Base-by-base conservation (phyloP, 2,888 invertebrate genomes). In the Ophraella communa region DNA sequence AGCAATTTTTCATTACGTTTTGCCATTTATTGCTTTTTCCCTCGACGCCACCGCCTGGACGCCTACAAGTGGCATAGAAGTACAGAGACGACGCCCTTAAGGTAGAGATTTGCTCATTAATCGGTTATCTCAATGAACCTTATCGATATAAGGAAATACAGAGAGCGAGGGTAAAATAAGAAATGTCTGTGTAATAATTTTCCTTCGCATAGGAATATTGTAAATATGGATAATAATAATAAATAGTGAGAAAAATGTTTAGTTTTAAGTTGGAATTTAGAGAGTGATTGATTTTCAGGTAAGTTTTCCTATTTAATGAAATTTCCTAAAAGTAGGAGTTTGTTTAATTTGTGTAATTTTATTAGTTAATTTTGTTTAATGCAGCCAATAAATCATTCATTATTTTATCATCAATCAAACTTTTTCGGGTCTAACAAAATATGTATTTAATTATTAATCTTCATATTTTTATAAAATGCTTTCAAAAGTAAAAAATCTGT, bases 41-140 rank as follows among this genome's bases (percentile, higher is more conserved):
- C 24, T 39, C 60, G 56, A 44, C 33, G 39, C 20, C 20, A 35
- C 8, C 49, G n/a, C 53, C 42, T 35, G 52, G 67, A 65, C 63
- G 67, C 60, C 53, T 52, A 42, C 53, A 56, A 44, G 17, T 39
- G 57, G n/a, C n/a, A 62, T 5, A 17, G 5, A 7, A 14, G 14
- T 4, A 14, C 17, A 49, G 54, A 52, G 66, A 52, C 62, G 66
- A 68, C 68, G 68, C 68, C 68, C 68, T 66, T 54, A 57, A 55
- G 51, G 23, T 62, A 33, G 52, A 42, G 51, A 44, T 27, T 45
- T 47, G 17, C 45, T 47, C 54, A 47, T 64, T 44, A 47, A 53
- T 52, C 59, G 49, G 54, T 54, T 39, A 47, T 54, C 39, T 64
- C 39, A 39, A 58, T 58, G 54, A 30, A 49, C 47, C 49, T 53